These are phyloP conservation scores for Actenoides lindsayi DNA, from an alignment of 2,113 vertebrate genomes.

Conservation along the genomic window DNA sequence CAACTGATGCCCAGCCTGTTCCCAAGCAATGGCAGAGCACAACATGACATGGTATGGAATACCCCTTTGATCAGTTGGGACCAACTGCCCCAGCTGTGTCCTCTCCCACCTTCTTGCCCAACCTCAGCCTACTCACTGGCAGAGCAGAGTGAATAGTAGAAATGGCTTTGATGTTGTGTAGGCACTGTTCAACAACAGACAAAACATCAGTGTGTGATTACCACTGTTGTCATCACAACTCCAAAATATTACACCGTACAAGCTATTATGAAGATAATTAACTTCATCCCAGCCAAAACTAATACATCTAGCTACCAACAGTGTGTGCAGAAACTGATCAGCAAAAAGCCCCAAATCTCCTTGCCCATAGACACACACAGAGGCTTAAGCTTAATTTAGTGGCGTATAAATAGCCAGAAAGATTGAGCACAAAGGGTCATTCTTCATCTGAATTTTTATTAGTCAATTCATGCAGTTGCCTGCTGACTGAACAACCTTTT, in stretches of 20 bases:
- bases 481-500: background rate
- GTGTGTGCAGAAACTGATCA: background rate
- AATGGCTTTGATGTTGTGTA: background rate
- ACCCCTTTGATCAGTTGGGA: background rate
- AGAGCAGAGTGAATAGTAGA: background rate
- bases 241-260: background rate
- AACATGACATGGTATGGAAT: fast-evolving
- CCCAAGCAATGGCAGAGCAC: background rate
- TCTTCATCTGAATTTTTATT: background rate
- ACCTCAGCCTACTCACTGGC: background rate
- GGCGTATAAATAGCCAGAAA: background rate
- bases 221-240: background rate
- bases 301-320: background rate
- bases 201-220: background rate
- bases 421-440: background rate
- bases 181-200: background rate
- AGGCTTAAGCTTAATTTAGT: background rate
- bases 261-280: background rate
- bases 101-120: background rate
- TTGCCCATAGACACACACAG: background rate
- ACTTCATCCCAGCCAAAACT: background rate
- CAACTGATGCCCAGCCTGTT: background rate
- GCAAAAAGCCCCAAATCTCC: background rate
- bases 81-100: background rate
- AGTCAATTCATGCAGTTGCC: background rate